These are phyloP conservation scores for Neotoxoptera formosana DNA, from an alignment of 1,140 invertebrate genomes.

Conservation along the genomic window DNA sequence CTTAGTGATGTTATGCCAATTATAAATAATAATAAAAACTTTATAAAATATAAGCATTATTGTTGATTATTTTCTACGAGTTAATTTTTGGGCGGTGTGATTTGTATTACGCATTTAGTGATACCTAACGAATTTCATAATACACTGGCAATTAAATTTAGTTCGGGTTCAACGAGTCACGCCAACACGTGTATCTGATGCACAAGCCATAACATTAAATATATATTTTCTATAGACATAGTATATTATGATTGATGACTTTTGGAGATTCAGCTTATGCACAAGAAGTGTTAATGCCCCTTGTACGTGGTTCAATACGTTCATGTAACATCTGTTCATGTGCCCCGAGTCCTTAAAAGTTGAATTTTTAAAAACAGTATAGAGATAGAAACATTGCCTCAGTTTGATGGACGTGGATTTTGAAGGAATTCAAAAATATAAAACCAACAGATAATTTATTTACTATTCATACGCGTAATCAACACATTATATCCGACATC, in stretches of 20 bases:
- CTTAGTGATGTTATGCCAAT: accelerated
- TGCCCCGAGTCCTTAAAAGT: not conserved
- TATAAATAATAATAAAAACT: not conserved
- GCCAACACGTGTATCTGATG: not conserved
- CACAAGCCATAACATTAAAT: not conserved
- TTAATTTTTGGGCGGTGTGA: not conserved
- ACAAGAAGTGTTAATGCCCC: not conserved
- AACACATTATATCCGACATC: not conserved
- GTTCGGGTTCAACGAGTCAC: not conserved
- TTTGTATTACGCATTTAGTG: not conserved
- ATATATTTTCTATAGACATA: not conserved
- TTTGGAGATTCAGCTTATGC: not conserved
- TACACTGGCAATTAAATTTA: not conserved
- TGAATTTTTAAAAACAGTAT: not conserved
- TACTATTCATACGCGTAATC: not conserved
- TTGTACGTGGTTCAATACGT: not conserved
- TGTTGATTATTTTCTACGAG: not conserved
- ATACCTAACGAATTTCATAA: not conserved
- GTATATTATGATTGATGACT: slow-evolving; percentile 10
- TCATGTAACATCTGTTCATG: not conserved
- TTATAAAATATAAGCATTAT: not conserved
- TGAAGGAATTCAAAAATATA: not conserved
- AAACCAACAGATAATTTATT: not conserved
- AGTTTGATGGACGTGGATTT: not conserved
- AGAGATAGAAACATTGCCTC: not conserved